Conservation (phyloP, 2,797 vertebrate species). For the Malacoctenus gilli region DNA sequence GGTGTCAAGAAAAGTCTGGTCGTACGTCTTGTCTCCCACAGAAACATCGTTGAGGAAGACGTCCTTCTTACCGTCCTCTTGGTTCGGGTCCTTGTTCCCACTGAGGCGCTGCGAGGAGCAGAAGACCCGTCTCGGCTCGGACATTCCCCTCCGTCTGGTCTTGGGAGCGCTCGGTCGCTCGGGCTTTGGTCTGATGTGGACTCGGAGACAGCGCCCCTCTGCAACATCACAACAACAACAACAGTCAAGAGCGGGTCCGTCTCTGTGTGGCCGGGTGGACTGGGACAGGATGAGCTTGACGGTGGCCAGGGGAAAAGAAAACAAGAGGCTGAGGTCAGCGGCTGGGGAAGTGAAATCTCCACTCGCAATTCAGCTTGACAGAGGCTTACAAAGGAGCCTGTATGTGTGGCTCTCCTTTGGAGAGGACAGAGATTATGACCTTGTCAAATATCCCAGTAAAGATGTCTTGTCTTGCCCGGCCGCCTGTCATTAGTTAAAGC, state of each 20-base stretch:
- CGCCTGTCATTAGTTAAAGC: conserved; percentile 72
- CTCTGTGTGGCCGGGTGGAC: conserved; percentile 34
- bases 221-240: conserved; percentile 78
- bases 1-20: too few species aligned
- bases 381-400: conserved; percentile 64
- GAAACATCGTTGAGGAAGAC: too few species aligned
- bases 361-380: conserved; percentile 59
- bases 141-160: conserved; percentile 58
- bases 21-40: too few species aligned
- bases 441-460: conserved; percentile 71
- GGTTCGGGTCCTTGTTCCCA: conserved; percentile 55
- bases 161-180: conserved; percentile 39
- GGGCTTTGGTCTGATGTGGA: conserved; percentile 50
- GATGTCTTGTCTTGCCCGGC: conserved; percentile 70
- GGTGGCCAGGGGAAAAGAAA: conserved; percentile 68
- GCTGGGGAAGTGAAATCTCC: conserved; percentile 67
- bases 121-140: conserved; percentile 54
- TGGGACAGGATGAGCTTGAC: conserved; percentile 62
- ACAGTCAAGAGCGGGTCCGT: conserved; percentile 58
- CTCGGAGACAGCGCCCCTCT: conserved; percentile 66
- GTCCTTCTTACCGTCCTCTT: conserved; percentile 73
- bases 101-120: conserved; percentile 39
- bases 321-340: conserved; percentile 73
- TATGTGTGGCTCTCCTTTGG: conserved; percentile 66
- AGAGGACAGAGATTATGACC: conserved; percentile 72